These are phyloP conservation scores for Macaria liturata DNA, from an alignment of 2,888 invertebrate species.

Conservation along the genomic window DNA sequence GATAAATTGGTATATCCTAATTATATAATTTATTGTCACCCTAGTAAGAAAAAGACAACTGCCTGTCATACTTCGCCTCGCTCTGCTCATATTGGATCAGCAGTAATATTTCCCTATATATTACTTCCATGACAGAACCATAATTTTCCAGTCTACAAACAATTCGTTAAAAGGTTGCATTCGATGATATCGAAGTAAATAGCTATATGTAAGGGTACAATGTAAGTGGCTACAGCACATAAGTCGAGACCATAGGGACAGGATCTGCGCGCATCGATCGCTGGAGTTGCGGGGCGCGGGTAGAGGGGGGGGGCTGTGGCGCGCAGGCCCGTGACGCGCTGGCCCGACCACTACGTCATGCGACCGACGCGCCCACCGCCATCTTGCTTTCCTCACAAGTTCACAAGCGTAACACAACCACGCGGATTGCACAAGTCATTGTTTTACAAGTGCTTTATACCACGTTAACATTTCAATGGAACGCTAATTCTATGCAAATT, in stretches of 20 bases:
- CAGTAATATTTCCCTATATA: too few relatives aligned
- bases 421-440: background rate
- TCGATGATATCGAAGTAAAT: slow-evolving; percentile 20
- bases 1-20: too few relatives aligned
- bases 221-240: slow-evolving; percentile 13
- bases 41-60: too few relatives aligned
- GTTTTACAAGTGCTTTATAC: background rate
- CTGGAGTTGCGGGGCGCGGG: background rate
- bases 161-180: too few relatives aligned
- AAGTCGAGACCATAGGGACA: slow-evolving; percentile 2
- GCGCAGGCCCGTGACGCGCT: slow-evolving; percentile 55
- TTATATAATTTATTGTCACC: too few relatives aligned
- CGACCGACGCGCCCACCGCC: slow-evolving; percentile 24
- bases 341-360: slow-evolving; percentile 39
- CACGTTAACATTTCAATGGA: slow-evolving; percentile 3
- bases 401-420: slow-evolving; percentile 20
- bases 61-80: too few relatives aligned
- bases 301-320: slow-evolving; percentile 26
- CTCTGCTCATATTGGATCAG: too few relatives aligned
- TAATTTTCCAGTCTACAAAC: too few relatives aligned
- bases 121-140: too few relatives aligned
- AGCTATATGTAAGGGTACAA: slow-evolving; percentile 23
- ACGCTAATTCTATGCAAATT: slow-evolving; percentile 1
- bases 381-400: slow-evolving; percentile 27
- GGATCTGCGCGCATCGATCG: slow-evolving; percentile 49